Conservation (phyloP, 2,113 vertebrate genomes). For the Thomomys bottae region DNA sequence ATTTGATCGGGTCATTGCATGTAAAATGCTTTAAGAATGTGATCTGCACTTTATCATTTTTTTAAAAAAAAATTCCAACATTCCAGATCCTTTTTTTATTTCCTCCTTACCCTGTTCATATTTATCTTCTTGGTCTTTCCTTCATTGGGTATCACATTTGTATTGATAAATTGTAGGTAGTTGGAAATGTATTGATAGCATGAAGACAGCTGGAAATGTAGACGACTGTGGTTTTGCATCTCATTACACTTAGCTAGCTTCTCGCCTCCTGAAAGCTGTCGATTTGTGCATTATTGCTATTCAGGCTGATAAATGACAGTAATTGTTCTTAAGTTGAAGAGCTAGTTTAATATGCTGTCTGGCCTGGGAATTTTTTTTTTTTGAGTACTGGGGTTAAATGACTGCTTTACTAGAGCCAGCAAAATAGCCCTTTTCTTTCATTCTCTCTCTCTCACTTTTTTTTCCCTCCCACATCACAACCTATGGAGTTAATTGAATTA, state of each 20-base stretch:
- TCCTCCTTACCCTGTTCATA: conserved; percentile 82
- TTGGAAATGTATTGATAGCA: conserved; percentile 89
- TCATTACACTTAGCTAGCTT: conserved; percentile 88
- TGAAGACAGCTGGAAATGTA: conserved; percentile 87
- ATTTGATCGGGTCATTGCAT: conserved; percentile 86
- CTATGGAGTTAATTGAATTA: conserved; percentile 89
- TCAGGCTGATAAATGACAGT: conserved; percentile 93
- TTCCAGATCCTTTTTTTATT: conserved; percentile 84
- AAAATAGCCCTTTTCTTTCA: conserved; percentile 85
- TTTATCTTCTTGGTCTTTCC: conserved; percentile 88
- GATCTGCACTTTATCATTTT: conserved; percentile 87
- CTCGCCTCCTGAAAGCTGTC: conserved; percentile 91
- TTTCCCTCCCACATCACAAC: conserved; percentile 76
- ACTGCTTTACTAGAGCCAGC: conserved; percentile 84
- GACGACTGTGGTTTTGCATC: conserved; percentile 90
- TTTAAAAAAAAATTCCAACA: conserved; percentile 85
- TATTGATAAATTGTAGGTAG: conserved; percentile 90
- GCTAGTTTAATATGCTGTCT: conserved; percentile 90
- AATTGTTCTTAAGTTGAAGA: conserved; percentile 93
- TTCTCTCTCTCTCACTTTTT: conserved; percentile 57
- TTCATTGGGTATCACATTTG: conserved; percentile 87
- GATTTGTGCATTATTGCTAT: conserved; percentile 92
- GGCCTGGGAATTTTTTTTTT: conserved; percentile 87
- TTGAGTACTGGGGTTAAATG: conserved; percentile 86
- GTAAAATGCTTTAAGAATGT: conserved; percentile 85